A percentile compares a stretch with the other conserved stretches of the same genome.
Conservation (phyloP, 2,797 vertebrate species). For the Mionectes olivaceus region DNA sequence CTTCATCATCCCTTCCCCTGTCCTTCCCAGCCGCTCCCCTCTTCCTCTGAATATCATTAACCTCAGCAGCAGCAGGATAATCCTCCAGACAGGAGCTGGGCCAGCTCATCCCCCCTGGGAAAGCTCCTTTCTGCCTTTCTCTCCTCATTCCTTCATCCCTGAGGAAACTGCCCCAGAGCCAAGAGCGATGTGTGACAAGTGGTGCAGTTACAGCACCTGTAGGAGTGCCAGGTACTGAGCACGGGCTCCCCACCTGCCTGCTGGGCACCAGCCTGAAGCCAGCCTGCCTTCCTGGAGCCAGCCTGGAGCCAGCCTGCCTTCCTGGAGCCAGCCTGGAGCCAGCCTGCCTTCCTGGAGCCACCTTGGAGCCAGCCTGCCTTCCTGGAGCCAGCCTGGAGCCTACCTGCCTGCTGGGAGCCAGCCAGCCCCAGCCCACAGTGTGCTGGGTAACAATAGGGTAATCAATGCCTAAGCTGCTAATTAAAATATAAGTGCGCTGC, state of each 20-base stretch:
- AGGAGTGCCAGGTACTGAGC: fast-evolving
- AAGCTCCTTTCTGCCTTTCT: neutral
- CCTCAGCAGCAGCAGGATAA: neutral
- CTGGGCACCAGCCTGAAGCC: neutral
- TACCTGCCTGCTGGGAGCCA: neutral
- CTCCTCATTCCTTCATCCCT: neutral
- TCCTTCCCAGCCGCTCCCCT: neutral
- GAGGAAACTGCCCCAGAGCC: neutral
- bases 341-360: neutral
- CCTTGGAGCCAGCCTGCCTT: neutral
- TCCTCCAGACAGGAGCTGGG: neutral
- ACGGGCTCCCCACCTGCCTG: neutral
- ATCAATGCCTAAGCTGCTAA: neutral
- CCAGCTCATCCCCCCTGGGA: neutral
- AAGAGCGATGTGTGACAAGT: fast-evolving
- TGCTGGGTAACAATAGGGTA: neutral
- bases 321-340: neutral
- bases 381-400: neutral
- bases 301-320: neutral
- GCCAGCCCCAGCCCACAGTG: fast-evolving
- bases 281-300: too few species aligned
- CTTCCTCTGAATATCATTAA: neutral
- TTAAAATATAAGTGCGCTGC: neutral
- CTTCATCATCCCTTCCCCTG: neutral
- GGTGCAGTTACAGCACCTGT: neutral